Conservation (phyloP, 2,888 invertebrate genomes). For the Agriopis leucophaearia region DNA sequence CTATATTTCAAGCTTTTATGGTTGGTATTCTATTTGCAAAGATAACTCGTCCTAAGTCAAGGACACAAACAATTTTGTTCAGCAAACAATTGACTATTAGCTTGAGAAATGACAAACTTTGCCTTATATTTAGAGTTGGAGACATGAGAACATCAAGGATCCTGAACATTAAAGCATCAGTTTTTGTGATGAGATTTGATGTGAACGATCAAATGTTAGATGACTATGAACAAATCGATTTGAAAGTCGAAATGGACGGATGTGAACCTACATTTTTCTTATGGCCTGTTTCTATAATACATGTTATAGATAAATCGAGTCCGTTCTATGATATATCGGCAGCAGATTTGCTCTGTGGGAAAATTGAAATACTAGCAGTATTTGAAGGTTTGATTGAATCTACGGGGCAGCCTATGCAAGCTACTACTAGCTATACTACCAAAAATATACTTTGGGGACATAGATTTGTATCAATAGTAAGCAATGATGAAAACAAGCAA, state of each 20-base stretch:
- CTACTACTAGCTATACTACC: slow-evolving; percentile 93
- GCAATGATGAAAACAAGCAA: slow-evolving; percentile 89
- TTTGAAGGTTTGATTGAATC: slow-evolving; percentile 96
- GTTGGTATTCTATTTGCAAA: slow-evolving; percentile 97
- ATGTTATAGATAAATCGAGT: slow-evolving; percentile 93
- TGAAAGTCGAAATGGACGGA: slow-evolving; percentile 92
- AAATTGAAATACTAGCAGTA: slow-evolving; percentile 95
- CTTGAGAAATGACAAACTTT: slow-evolving; percentile 93
- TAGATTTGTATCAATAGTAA: slow-evolving; percentile 92
- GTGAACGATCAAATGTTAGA: slow-evolving; percentile 92
- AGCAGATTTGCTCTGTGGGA: slow-evolving; percentile 93
- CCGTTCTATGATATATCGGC: slow-evolving; percentile 96
- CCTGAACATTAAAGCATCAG: slow-evolving; percentile 95
- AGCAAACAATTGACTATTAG: slow-evolving; percentile 96
- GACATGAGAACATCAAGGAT: slow-evolving; percentile 98
- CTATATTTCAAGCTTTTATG: slow-evolving; percentile 93
- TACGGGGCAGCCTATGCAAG: slow-evolving; percentile 94
- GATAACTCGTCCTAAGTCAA: slow-evolving; percentile 96
- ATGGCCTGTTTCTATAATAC: slow-evolving; percentile 98
- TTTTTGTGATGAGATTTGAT: slow-evolving; percentile 93
- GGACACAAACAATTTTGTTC: slow-evolving; percentile 97
- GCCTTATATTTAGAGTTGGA: slow-evolving; percentile 96
- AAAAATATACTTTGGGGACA: slow-evolving; percentile 95
- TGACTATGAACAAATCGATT: slow-evolving; percentile 93
- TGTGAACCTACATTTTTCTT: slow-evolving; percentile 97